phyloP scores from a whole-genome alignment of 2,113 vertebrate species.

The Sciurus niger region DNA sequence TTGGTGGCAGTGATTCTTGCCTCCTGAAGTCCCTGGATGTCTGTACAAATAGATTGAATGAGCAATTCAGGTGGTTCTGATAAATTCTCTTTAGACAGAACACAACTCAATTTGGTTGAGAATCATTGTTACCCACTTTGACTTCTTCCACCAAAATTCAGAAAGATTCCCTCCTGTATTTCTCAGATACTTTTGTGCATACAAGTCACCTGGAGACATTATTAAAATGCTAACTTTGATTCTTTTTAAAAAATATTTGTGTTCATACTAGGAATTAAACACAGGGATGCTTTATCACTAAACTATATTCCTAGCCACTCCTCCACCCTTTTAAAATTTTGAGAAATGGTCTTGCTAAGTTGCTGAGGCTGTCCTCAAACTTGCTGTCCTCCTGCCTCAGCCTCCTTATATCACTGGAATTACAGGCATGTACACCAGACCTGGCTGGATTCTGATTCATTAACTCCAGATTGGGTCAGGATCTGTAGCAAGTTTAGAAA shows the following conservation, averaged over 20 bases:
- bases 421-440: no score
- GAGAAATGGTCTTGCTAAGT: no score
- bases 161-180: background rate
- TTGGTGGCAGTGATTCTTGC: background rate
- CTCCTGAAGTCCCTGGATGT: background rate
- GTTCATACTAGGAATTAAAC: no score
- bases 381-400: no score
- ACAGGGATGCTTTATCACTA: no score
- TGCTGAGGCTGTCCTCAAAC: no score
- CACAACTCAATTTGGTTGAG: background rate
- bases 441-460: background rate
- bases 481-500: background rate
- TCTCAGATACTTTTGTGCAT: background rate
- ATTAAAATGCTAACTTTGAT: background rate
- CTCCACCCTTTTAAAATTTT: no score
- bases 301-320: no score
- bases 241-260: background rate
- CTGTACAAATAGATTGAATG: background rate
- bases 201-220: background rate
- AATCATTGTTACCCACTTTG: background rate
- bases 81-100: background rate
- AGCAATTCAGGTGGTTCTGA: background rate
- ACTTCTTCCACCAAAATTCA: background rate
- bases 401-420: no score
- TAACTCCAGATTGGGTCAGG: background rate